Evolutionary conservation across 92 coral and sea anemone genomes (phyloP).

Genomic region (Zoanthus sansibaricus): DNA sequence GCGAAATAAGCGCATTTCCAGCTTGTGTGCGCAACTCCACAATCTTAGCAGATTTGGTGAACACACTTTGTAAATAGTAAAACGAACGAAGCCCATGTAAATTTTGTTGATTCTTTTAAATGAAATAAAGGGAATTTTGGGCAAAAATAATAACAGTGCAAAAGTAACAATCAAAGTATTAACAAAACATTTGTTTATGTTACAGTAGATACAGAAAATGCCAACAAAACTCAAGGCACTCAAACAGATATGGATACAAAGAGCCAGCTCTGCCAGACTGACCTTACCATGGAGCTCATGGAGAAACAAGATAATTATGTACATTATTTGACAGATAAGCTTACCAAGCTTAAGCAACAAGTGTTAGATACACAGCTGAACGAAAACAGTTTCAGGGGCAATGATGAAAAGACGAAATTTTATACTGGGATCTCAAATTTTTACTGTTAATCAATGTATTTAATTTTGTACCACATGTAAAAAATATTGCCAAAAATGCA

Average conservation of each 20-base stretch:
- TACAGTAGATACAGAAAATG: constrained; percentile 15
- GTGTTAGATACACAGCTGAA: constrained; percentile 7
- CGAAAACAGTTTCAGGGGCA: constrained; percentile 21
- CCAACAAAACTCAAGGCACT: constrained; percentile 19
- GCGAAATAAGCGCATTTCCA: no score
- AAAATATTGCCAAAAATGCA: constrained; percentile 17
- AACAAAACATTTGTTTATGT: neutral
- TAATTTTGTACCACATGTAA: constrained; percentile 37
- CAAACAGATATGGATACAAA: constrained; percentile 11
- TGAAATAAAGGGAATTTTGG: constrained; percentile 1
- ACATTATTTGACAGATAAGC: constrained; percentile 11
- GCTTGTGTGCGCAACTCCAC: no score
- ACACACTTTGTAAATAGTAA: constrained; percentile 15
- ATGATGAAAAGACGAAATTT: neutral
- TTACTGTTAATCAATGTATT: constrained; percentile 54
- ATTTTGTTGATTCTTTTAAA: neutral
- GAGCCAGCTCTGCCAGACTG: constrained; percentile 19
- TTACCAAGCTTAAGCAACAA: constrained; percentile 11
- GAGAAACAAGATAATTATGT: constrained; percentile 9
- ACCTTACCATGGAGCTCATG: constrained; percentile 8
- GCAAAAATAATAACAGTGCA: constrained; percentile 5
- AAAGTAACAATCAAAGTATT: constrained; percentile 6
- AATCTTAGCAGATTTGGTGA: no score
- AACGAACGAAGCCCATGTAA: constrained; percentile 3
- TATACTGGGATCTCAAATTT: constrained; percentile 66